These are phyloP conservation scores for Dryomyza anilis DNA, from an alignment of 2,888 invertebrate species.

Conservation along the genomic window DNA sequence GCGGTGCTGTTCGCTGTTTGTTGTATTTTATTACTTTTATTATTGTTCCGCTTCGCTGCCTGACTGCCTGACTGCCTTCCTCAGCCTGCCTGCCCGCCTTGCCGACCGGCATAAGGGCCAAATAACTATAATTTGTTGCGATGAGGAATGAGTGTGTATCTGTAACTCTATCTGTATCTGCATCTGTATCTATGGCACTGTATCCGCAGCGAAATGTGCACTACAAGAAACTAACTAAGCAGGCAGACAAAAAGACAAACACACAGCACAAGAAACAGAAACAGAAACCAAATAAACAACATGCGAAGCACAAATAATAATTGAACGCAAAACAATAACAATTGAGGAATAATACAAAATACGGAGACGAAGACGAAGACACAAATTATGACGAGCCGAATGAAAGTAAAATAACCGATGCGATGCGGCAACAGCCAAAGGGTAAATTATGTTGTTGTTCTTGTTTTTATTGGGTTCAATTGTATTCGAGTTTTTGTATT, in stretches of 20 bases:
- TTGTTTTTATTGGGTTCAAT: no score
- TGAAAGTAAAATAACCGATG: slow-evolving; percentile 24
- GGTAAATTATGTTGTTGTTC: neutral
- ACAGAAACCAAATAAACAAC: slow-evolving; percentile 8
- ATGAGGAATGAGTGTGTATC: neutral
- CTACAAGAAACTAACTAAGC: slow-evolving; percentile 13
- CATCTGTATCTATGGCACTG: neutral
- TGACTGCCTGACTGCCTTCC: no score
- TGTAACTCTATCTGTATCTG: neutral
- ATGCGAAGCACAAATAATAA: slow-evolving; percentile 13
- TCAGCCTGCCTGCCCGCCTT: no score
- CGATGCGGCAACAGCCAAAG: neutral
- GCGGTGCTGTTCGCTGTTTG: neutral
- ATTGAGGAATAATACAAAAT: no score
- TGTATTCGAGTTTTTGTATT: no score
- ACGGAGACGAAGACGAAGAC: no score
- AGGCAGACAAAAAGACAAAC: slow-evolving; percentile 14
- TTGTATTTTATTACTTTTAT: slow-evolving; percentile 50
- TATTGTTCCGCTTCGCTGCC: slow-evolving; percentile 54
- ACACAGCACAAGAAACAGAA: slow-evolving; percentile 33
- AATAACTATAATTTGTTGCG: slow-evolving; percentile 49
- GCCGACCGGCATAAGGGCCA: slow-evolving; percentile 51
- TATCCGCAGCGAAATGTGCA: slow-evolving; percentile 7
- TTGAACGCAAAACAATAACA: slow-evolving; percentile 30
- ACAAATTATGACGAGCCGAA: no score